phyloP scores from a whole-genome alignment of 2,797 vertebrate species.

The Tamandua tetradactyla region DNA sequence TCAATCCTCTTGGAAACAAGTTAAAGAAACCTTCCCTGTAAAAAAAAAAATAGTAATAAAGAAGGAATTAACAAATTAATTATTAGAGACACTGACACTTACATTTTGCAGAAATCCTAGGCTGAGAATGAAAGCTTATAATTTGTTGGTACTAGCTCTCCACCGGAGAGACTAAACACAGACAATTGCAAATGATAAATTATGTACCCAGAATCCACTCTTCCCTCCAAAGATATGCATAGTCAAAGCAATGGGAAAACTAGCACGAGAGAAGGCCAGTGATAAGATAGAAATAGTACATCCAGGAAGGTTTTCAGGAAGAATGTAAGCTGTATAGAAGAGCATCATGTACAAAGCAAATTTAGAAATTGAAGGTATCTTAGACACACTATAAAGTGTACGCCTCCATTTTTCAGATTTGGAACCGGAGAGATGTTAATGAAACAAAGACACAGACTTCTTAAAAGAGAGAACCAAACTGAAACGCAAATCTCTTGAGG shows the following conservation, averaged over 20 bases:
- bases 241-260: conserved; percentile 8
- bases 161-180: conserved; percentile 60
- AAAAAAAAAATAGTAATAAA: neutral
- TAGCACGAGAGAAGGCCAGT: neutral
- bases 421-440: neutral
- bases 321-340: neutral
- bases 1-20: neutral
- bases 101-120: conserved; percentile 35
- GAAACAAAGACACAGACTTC: neutral
- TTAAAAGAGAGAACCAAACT: neutral
- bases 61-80: neutral
- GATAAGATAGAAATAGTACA: neutral
- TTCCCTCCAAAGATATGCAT: conserved; percentile 14
- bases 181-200: conserved; percentile 27
- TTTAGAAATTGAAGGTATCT: neutral
- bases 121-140: conserved; percentile 47
- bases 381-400: neutral
- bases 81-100: conserved; percentile 38
- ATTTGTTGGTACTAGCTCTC: conserved; percentile 51
- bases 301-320: neutral
- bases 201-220: neutral
- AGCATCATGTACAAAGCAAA: neutral
- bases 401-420: neutral
- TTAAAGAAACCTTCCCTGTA: neutral
- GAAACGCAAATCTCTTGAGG: neutral